phyloP scores from a whole-genome alignment of 2,888 invertebrate species.

The Nasonovia ribisnigri region DNA sequence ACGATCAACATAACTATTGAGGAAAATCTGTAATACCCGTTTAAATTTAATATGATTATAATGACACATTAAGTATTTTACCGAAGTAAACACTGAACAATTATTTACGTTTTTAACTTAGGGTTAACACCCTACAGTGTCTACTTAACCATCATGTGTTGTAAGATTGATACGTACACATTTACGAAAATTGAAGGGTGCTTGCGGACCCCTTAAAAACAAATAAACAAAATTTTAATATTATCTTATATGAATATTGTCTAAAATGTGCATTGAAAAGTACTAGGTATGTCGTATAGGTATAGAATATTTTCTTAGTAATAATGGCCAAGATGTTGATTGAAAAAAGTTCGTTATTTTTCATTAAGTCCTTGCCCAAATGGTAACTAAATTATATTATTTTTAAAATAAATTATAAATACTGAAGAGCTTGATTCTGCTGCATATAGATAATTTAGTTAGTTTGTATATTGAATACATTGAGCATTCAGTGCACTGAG shows the following conservation, averaged over 20 bases:
- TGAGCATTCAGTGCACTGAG: neutral
- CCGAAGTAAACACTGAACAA: neutral
- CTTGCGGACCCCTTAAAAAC: neutral
- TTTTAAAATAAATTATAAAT: neutral
- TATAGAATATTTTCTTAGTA: neutral
- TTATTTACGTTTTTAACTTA: neutral
- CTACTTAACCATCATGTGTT: neutral
- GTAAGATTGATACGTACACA: neutral
- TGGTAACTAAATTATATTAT: neutral
- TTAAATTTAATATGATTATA: neutral
- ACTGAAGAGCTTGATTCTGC: neutral
- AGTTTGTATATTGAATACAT: neutral
- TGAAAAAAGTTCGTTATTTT: neutral
- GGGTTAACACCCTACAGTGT: neutral
- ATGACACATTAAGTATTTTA: neutral
- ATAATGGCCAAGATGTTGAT: neutral
- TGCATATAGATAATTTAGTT: neutral
- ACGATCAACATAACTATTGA: neutral
- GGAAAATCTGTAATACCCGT: neutral
- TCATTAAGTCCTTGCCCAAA: neutral
- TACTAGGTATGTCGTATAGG: too few relatives aligned
- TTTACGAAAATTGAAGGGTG: neutral
- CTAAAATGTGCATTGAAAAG: neutral
- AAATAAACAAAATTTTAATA: neutral
- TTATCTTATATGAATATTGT: neutral